Evolutionary conservation across 1,140 invertebrate species (phyloP), one percentile per base, ranked within the genome.

Genomic region (fruit fly (Drosophila melanogaster)): DNA sequence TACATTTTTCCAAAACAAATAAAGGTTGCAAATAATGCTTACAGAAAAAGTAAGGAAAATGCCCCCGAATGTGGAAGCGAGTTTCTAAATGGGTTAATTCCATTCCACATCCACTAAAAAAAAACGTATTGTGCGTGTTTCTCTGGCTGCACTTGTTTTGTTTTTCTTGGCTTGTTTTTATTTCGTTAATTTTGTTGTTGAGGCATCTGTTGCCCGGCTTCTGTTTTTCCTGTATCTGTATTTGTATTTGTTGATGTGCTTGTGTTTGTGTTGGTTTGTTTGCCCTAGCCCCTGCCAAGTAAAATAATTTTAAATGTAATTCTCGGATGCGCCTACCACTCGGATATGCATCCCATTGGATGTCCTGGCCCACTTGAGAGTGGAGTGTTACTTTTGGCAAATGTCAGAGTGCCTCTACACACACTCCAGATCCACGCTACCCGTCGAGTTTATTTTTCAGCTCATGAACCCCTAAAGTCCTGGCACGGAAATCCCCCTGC

Each of bases 221-320:
- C 83, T 87, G 83, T 53, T 76, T 83, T 67, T n/a, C 50, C 64
- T 86, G 81, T 86, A 77, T 75, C 35, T 51, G 62, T 61, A 30
- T 30, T 8, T 30, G 26, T 26, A 26, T 26, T 7, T 26, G 26
- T 8, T 1, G 1, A 8, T 8, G 30, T 3, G 56, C 56, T 46
- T 46, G 62, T 69, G 56, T 62, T 46, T 49, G 62, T 69, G 30
- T 30, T 30, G 30, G 59, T 53, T 49, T 49, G 62, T 69, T 87
- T 76, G 66, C 65, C 60, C 44, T 59, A 75, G 30, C 69, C 58
- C 61, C 44, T 73, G 75, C 70, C 58, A 79, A 78, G 65, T 60
- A 60, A 87, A 86, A 86, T 86, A 81, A 67, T 79, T 83, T 86
- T 79, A 87, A 87, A 87, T 89, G 84, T 79, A 87, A 83, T 87